A percentile compares a stretch with the other conserved stretches of the same genome.
phyloP scores from a whole-genome alignment of 2,113 vertebrate species.

The Setophaga petechia region DNA sequence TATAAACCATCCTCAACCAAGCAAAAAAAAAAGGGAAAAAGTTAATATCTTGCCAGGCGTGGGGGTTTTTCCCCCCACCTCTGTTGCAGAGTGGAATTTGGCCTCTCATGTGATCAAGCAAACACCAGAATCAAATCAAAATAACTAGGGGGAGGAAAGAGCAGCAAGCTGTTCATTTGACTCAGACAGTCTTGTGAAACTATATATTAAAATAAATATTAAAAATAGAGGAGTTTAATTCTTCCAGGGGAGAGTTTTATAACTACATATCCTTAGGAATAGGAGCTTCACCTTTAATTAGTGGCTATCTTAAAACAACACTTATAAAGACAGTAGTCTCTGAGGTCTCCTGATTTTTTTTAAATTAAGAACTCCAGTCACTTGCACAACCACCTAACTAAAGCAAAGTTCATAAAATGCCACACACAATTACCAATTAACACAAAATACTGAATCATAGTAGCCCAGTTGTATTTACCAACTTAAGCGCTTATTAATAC shows the following conservation, averaged over 20 bases:
- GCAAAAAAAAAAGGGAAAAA: not conserved
- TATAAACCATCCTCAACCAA: not conserved
- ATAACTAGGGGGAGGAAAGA: not conserved
- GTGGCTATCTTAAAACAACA: not conserved
- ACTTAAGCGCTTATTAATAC: not conserved
- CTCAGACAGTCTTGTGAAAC: not conserved
- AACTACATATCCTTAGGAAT: not conserved
- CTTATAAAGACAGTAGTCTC: not conserved
- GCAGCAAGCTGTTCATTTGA: constrained; percentile 38
- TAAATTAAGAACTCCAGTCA: not conserved
- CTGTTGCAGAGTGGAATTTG: constrained; percentile 9
- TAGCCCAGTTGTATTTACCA: not conserved
- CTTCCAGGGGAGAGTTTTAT: not conserved
- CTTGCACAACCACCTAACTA: not conserved
- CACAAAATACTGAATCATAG: not conserved
- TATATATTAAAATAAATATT: not conserved
- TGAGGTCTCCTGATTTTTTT: not conserved
- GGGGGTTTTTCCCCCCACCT: fast-evolving
- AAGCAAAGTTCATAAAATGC: not conserved
- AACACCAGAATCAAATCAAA: not conserved
- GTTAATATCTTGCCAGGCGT: not conserved
- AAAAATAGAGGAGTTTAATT: not conserved
- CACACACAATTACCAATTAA: not conserved
- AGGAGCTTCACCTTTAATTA: not conserved
- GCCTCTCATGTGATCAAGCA: constrained; percentile 6